Evolutionary conservation across 2,797 vertebrate genomes (phyloP).

Genomic region (Rhynchotus rufescens): DNA sequence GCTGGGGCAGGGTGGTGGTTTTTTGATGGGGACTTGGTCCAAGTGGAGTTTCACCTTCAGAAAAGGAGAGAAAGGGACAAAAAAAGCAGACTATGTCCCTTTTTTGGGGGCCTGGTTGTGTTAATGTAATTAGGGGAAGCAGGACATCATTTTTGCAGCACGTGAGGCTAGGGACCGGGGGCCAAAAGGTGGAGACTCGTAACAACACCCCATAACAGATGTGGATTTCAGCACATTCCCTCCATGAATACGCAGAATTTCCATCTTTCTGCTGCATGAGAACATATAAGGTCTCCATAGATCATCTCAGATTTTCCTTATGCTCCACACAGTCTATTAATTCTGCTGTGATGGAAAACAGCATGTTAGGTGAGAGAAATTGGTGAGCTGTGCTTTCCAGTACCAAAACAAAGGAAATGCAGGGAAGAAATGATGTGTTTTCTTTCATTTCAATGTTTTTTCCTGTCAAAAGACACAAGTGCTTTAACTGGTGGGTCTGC

Average conservation of each 20-base stretch:
- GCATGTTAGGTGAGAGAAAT: background rate
- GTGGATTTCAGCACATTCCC: background rate
- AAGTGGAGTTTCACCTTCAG: background rate
- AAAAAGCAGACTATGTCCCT: background rate
- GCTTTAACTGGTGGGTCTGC: background rate
- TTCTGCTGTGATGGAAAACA: background rate
- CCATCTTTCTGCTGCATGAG: background rate
- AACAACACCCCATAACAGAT: too few relatives aligned
- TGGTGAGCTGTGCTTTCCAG: background rate
- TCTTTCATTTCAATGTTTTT: background rate
- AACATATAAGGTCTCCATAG: background rate
- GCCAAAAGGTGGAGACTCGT: background rate
- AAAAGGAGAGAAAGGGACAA: background rate
- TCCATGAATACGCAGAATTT: background rate
- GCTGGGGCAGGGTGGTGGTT: too few relatives aligned
- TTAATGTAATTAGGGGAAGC: background rate
- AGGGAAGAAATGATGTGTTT: background rate
- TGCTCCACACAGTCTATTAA: background rate
- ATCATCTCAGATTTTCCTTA: background rate
- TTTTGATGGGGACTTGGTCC: background rate
- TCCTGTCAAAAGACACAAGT: background rate
- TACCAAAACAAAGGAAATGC: background rate
- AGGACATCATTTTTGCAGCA: background rate
- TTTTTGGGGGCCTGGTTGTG: background rate
- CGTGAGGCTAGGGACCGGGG: background rate